phyloP scores from a whole-genome alignment of 30 jellyfish, hydroid and myxozoan genomes.

The Chrysaora quinquecirrha region DNA sequence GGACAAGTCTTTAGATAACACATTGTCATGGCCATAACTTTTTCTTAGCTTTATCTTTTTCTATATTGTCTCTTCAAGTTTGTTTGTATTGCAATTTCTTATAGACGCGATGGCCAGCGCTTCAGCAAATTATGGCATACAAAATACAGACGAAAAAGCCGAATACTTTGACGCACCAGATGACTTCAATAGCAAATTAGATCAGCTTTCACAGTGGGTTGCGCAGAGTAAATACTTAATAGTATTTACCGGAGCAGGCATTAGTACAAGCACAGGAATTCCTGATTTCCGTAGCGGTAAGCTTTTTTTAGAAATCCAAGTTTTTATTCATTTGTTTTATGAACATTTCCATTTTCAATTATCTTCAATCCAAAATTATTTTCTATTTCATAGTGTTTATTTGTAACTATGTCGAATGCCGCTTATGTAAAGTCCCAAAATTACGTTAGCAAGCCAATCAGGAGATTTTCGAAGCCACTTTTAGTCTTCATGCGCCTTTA shows the following conservation, averaged over 20 bases:
- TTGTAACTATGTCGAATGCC: too few relatives aligned
- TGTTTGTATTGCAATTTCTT: not conserved
- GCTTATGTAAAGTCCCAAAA: too few relatives aligned
- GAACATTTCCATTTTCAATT: too few relatives aligned
- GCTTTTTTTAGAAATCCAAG: not conserved
- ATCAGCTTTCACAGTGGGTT: constrained; percentile 76
- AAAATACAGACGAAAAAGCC: constrained; percentile 57
- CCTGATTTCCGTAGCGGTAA: constrained; percentile 95
- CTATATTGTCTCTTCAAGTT: not conserved
- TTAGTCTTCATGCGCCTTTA: too few relatives aligned
- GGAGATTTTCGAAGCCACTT: too few relatives aligned
- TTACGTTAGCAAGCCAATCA: too few relatives aligned
- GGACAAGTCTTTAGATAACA: not conserved
- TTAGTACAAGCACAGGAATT: constrained; percentile 93
- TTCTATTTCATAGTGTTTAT: too few relatives aligned
- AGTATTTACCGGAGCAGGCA: constrained; percentile 92
- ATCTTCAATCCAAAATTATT: too few relatives aligned
- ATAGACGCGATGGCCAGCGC: constrained; percentile 72
- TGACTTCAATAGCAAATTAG: constrained; percentile 43
- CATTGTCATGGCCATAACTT: not conserved
- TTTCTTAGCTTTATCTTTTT: not conserved
- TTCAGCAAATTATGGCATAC: constrained; percentile 50
- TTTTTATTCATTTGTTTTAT: too few relatives aligned
- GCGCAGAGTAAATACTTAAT: constrained; percentile 60
- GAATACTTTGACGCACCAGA: constrained; percentile 77